Conservation (phyloP, 2,113 vertebrate species). For the Benitochromis conjunctus region DNA sequence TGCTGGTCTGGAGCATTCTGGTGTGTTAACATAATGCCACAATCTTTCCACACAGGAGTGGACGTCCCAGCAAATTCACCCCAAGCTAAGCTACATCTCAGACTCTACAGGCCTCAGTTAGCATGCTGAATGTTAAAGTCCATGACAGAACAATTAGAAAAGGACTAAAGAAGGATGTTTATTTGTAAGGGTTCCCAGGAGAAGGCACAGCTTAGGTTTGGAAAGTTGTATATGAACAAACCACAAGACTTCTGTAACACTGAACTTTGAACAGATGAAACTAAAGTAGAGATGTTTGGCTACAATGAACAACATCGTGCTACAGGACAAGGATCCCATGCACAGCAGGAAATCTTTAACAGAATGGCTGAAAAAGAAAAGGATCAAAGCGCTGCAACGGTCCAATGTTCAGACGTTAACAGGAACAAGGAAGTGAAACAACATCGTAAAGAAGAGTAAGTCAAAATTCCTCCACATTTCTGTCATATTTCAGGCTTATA, state of each 20-base stretch:
- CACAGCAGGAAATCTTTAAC: neutral
- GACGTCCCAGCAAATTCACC: neutral
- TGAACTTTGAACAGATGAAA: neutral
- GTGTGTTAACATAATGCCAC: neutral
- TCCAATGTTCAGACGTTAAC: neutral
- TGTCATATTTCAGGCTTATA: neutral
- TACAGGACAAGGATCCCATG: neutral
- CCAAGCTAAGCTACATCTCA: neutral
- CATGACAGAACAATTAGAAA: neutral
- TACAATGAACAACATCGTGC: neutral
- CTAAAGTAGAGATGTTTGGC: neutral
- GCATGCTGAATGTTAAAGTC: neutral
- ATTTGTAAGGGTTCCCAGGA: neutral
- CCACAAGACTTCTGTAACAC: neutral
- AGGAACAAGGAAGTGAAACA: neutral
- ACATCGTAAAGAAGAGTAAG: neutral
- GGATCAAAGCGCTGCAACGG: no score
- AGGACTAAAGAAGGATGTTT: neutral
- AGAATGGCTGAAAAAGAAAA: neutral
- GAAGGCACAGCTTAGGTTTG: neutral
- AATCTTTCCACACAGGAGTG: neutral
- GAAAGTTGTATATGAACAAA: neutral
- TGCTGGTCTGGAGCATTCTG: neutral
- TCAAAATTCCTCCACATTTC: neutral
- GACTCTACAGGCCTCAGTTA: neutral